Conservation (phyloP, 2,113 vertebrate genomes). For the Turdus rufiventris region DNA sequence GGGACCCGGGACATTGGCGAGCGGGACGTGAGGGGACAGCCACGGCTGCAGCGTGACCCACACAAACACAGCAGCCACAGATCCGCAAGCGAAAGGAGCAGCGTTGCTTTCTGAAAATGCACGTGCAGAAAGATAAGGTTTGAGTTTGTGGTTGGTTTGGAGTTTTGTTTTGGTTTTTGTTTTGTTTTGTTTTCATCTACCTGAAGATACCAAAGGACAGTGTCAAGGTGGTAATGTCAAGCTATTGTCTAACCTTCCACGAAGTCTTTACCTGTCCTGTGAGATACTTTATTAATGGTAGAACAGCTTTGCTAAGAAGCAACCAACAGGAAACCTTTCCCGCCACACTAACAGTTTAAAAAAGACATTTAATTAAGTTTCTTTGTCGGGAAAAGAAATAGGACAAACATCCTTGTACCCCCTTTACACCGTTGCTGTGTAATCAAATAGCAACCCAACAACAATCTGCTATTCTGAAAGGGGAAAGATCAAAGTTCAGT, state of each 20-base stretch:
- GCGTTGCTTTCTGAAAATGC: background rate
- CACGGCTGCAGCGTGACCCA: rapidly evolving
- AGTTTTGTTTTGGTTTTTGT: too few relatives aligned
- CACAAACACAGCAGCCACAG: background rate
- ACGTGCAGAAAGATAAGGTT: background rate
- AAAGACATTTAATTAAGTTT: background rate
- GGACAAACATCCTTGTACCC: background rate
- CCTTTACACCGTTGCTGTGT: background rate
- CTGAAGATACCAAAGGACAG: background rate
- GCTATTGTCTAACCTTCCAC: background rate
- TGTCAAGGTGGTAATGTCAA: background rate
- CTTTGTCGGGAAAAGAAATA: background rate
- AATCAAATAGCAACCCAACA: background rate
- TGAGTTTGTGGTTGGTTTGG: background rate
- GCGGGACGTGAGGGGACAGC: background rate
- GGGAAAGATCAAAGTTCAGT: background rate
- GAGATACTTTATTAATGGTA: background rate
- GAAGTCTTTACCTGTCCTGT: background rate
- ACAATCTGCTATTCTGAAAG: background rate
- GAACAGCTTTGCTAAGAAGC: background rate
- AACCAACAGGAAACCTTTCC: background rate
- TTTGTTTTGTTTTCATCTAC: rapidly evolving
- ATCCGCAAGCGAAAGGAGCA: rapidly evolving
- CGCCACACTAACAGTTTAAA: background rate
- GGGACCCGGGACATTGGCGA: rapidly evolving